Percentiles rank a stretch among this genome's conserved stretches.
These are phyloP conservation scores for Cecidostiba fungosa DNA, from an alignment of 2,888 invertebrate genomes.

Conservation along the genomic window DNA sequence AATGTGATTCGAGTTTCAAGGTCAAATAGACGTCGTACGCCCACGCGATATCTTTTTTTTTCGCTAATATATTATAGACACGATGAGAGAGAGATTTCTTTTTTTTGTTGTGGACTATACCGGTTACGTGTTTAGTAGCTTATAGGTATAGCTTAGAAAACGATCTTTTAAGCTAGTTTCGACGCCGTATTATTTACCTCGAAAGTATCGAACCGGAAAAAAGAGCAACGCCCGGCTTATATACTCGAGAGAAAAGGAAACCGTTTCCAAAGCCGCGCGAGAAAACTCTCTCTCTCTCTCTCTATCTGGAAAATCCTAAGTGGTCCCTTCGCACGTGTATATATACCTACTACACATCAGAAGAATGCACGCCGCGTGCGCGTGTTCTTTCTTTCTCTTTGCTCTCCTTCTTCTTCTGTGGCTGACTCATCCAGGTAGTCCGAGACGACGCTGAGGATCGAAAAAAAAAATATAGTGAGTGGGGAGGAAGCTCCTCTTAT, in stretches of 20 bases:
- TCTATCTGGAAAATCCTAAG: slow-evolving; percentile 28
- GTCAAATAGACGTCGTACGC: slow-evolving; percentile 64
- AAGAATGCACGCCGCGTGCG: slow-evolving; percentile 1
- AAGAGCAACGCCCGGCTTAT: not conserved
- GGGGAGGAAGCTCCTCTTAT: not conserved
- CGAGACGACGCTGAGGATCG: not conserved
- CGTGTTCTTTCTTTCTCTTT: not conserved
- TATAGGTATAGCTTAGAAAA: too few relatives aligned
- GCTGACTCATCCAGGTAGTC: slow-evolving; percentile 33
- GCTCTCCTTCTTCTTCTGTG: not conserved
- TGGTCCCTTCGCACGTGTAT: not conserved
- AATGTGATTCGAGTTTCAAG: slow-evolving; percentile 65
- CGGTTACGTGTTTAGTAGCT: too few relatives aligned
- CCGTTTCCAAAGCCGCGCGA: not conserved
- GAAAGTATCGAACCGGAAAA: not conserved
- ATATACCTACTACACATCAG: not conserved
- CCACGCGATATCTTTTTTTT: too few relatives aligned
- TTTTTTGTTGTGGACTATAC: too few relatives aligned
- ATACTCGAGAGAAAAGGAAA: not conserved
- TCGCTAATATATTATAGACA: too few relatives aligned
- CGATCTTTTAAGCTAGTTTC: not conserved
- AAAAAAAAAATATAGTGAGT: not conserved
- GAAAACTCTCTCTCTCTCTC: not conserved
- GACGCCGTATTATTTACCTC: slow-evolving; percentile 55
- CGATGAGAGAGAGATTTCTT: too few relatives aligned